These are phyloP conservation scores for Lumbricus terrestris DNA, from an alignment of 2,888 invertebrate genomes.

Conservation along the genomic window DNA sequence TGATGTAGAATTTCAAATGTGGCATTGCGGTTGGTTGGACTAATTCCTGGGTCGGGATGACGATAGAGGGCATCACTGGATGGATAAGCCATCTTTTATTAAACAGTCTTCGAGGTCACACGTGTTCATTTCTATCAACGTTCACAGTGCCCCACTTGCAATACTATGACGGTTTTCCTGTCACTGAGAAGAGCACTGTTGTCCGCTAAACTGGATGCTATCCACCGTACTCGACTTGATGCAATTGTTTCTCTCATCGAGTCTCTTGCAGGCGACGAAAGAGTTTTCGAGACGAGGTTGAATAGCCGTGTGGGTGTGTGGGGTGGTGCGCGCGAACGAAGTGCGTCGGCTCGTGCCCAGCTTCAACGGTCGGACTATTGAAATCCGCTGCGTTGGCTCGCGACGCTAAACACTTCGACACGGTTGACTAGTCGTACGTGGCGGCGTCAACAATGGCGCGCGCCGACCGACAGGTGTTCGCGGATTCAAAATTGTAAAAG, in stretches of 20 bases:
- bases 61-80: not conserved
- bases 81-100: not conserved
- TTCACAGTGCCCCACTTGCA: no score
- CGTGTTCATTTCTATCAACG: no score
- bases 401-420: not conserved
- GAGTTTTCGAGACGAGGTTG: not conserved
- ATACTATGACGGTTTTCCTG: not conserved
- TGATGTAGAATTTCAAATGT: not conserved
- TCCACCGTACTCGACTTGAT: not conserved
- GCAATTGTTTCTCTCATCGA: not conserved
- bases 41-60: not conserved
- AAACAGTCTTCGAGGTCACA: not conserved
- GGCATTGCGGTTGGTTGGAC: not conserved
- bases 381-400: not conserved
- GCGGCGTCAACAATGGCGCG: constrained; percentile 8
- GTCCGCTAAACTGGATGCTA: not conserved
- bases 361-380: constrained; percentile 13
- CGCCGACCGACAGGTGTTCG: constrained; percentile 5
- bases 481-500: not conserved
- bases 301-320: not conserved
- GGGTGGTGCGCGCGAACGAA: constrained; percentile 13
- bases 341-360: constrained; percentile 7
- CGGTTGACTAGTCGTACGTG: not conserved
- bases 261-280: not conserved
- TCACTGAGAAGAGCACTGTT: not conserved